Base-by-base conservation (phyloP, 2,888 invertebrate genomes). In the Eupeodes luniger region DNA sequence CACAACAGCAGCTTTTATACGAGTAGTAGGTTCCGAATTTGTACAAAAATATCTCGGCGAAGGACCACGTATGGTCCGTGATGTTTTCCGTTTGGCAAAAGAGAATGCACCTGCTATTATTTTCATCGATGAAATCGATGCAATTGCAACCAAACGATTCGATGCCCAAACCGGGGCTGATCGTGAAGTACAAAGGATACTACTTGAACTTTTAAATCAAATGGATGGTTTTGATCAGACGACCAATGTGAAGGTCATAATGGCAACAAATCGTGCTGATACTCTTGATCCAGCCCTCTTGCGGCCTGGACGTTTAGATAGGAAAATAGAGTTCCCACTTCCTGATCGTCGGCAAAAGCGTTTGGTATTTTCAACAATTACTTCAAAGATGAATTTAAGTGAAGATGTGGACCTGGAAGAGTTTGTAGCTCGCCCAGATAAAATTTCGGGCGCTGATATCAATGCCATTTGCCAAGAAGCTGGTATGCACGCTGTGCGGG, bases 171-270 rank as follows among this genome's bases (percentile, higher is more conserved):
- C 99, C 88, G 99, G 99, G 91, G 99, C 99, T 74, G 99, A 99
- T 95, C 95, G 99, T 91, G 99, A 99, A 94, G 99, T 99, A 0
- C 99, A 99, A 93, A 96, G 99, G 94, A 99, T 99, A 93, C 94
- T 99, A 44, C 94, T 99, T 27, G 99, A 99, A 92, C 94, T 99
- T 79, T 95, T 99, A 9, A 99, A 99, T 94, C 99, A 99, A 94
- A 99, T 99, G 99, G 99, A 99, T 94, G 99, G 99, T 72, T 99
- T 99, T 93, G 99, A 99, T 94, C 99, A 99, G 94, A 99, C 99
- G 1, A 99, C 99, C n/a, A 99, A 99, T 94, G 99, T 99, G 16
- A 99, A 99, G 95, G 99, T 95, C 0, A 98, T 98, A 85, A 98
- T 98, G 98, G 98, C 98, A 0, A 99, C 98, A 9, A 99, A 99